Conservation (phyloP, 1,140 invertebrate genomes). For the Belonocnema kinseyi region DNA sequence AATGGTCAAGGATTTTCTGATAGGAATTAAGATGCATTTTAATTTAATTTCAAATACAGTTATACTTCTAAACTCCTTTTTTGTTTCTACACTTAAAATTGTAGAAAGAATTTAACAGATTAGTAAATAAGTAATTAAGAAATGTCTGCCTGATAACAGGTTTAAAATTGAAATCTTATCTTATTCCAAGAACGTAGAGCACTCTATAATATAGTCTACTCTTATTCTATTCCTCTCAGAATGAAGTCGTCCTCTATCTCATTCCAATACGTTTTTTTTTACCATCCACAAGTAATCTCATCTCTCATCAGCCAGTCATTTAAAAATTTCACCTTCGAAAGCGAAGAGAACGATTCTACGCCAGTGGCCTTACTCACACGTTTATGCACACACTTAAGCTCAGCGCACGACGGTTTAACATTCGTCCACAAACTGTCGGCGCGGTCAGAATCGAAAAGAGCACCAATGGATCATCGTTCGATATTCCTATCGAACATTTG, state of each 20-base stretch:
- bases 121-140: no score
- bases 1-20: no score
- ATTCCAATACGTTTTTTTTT: not conserved
- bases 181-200: not conserved
- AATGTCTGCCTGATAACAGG: no score
- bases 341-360: not conserved
- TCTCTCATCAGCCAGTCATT: constrained; percentile 3
- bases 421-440: constrained; percentile 35
- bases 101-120: no score
- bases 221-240: not conserved
- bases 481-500: not conserved
- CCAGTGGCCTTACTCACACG: not conserved
- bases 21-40: no score
- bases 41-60: no score
- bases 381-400: constrained; percentile 18
- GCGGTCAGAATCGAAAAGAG: constrained; percentile 1
- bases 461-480: constrained; percentile 3
- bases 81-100: no score
- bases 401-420: constrained; percentile 32
- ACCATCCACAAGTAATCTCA: constrained; percentile 18
- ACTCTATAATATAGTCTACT: not conserved
- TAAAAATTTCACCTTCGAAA: constrained; percentile 22
- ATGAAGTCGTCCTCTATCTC: not conserved
- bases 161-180: no score
- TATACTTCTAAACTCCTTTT: no score